Evolutionary conservation across 1,140 invertebrate genomes (phyloP).

Genomic region (Chionoecetes opilio): DNA sequence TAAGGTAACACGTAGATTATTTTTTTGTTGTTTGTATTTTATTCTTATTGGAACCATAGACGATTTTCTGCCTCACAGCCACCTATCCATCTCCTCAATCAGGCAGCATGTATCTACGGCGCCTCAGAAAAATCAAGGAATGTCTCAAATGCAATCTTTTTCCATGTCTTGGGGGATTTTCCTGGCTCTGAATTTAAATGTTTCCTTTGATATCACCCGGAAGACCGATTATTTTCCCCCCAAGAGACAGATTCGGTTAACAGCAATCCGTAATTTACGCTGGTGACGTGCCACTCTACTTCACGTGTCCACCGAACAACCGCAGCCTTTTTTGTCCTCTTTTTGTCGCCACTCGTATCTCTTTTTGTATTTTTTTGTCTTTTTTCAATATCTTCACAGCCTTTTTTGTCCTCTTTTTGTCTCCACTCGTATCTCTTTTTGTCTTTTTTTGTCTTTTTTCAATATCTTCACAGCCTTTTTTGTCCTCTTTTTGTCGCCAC

Average conservation of each 20-base stretch:
- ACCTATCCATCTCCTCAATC: too few species aligned
- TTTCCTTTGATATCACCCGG: slow-evolving; percentile 59
- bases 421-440: neutral
- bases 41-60: too few species aligned
- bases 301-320: neutral
- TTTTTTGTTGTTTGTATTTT: too few species aligned
- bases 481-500: too few species aligned
- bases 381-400: neutral
- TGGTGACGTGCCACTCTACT: neutral
- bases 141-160: slow-evolving; percentile 69
- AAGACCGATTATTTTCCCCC: slow-evolving; percentile 56
- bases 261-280: slow-evolving; percentile 59
- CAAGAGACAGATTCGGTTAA: slow-evolving; percentile 58
- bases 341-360: neutral
- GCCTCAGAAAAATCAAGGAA: slow-evolving; percentile 46
- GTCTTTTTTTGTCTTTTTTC: too few species aligned
- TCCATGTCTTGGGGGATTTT: neutral
- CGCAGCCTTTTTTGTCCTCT: neutral
- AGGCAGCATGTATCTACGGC: neutral
- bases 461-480: too few species aligned
- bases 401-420: neutral
- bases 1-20: too few species aligned
- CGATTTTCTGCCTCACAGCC: too few species aligned
- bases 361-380: neutral
- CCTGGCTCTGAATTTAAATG: slow-evolving; percentile 61